Base-by-base conservation (phyloP, 2,113 vertebrate genomes). In the Thalassoma bifasciatum region DNA sequence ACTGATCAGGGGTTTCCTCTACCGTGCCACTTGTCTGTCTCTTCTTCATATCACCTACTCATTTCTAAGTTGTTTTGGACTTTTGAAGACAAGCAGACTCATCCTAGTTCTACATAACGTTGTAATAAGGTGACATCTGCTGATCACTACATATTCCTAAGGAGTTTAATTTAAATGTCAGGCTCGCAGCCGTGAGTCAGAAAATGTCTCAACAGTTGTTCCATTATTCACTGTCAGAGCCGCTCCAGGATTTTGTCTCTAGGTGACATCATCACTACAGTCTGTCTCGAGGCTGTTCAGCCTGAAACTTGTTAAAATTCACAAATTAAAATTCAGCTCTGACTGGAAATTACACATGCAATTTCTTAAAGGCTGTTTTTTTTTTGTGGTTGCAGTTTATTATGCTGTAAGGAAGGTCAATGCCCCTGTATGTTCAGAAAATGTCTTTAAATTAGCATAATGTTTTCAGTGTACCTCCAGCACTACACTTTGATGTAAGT, bases 201-300 rank as follows among this genome's bases (percentile, higher is more conserved):
- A 64, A 1, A 44, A 11, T 40, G 42, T 42, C 30, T 50, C 26
- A 74, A 57, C 69, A 77, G 40, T 65, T 77, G 58, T 64, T 64
- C 26, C 44, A 81, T 77, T 79, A 76, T 80, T 84, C 82, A 75
- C 24, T 34, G 66, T 53, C 10, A 1, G 57, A 69, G 64, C 40
- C 0, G 36, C 47, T 57, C 54, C 59, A 66, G 40, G 22, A 40
- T 78, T n/a, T 67, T 23, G 42, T 69, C 53, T 73, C 38, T 13
- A 4, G 58, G 23, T 77, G 57, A 77, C 52, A 59, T 69, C 59
- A 61, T 60, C 49, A 1, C 53, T 17, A 40, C 37, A 30, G 37
- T 30, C 53, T 51, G 56, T 63, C 56, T 66, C 66, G 40, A 13
- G 21, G 47, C 36, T 36, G 10, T 4, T 68, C 30, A 58, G 19